These are phyloP conservation scores for Himantopus leucocephalus DNA, from an alignment of 2,113 vertebrate genomes.

Conservation along the genomic window DNA sequence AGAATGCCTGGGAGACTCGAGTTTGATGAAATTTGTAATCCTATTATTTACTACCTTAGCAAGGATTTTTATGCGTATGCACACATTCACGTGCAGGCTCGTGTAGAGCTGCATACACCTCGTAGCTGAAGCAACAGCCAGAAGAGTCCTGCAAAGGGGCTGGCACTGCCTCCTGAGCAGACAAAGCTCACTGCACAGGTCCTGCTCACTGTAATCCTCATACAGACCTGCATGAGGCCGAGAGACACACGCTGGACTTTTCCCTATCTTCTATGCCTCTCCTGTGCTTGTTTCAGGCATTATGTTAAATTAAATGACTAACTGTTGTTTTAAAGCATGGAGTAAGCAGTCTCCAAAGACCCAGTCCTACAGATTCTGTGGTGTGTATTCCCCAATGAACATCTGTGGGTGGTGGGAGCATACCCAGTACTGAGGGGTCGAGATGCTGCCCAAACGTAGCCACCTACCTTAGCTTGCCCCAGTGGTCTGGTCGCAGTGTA, in stretches of 20 bases:
- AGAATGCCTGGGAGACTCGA: background rate
- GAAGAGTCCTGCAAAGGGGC: background rate
- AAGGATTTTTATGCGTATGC: background rate
- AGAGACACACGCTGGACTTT: background rate
- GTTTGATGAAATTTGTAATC: background rate
- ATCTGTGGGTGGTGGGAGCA: background rate
- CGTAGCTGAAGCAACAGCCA: background rate
- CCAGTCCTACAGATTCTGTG: background rate
- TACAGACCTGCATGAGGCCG: accelerated
- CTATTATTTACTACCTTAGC: background rate
- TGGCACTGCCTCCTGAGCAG: background rate
- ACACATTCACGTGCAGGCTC: accelerated
- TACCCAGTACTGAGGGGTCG: accelerated
- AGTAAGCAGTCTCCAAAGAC: background rate
- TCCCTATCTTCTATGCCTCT: background rate
- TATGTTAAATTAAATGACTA: background rate
- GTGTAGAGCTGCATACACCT: background rate
- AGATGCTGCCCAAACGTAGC: background rate
- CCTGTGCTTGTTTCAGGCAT: background rate
- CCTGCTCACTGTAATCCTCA: background rate
- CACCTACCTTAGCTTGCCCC: background rate
- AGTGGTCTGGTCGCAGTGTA: accelerated
- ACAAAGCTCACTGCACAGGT: background rate
- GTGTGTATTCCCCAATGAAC: background rate
- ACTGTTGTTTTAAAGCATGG: background rate